Conservation (phyloP, 2,113 vertebrate genomes). For the Hassar affinis region DNA sequence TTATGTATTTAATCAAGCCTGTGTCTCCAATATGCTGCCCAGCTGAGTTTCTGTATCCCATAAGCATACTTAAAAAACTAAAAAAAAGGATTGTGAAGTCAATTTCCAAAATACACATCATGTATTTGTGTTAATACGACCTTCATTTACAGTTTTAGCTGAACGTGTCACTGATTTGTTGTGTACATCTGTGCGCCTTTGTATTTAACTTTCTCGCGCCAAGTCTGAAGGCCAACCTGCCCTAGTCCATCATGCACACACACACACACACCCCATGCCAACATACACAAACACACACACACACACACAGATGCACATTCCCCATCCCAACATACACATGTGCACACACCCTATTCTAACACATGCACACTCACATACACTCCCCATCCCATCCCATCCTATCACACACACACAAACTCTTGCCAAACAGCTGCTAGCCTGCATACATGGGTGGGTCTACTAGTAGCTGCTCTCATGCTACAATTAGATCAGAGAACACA, state of each 20-base stretch:
- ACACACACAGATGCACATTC: background rate
- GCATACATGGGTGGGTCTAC: conserved; percentile 33
- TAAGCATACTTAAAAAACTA: conserved; percentile 27
- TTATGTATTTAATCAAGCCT: conserved; percentile 63
- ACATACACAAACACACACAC: background rate
- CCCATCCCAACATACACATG: background rate
- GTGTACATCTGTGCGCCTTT: background rate
- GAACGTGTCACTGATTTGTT: background rate
- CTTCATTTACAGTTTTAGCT: conserved; percentile 17
- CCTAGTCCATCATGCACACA: background rate
- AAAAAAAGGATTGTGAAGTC: background rate
- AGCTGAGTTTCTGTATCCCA: conserved; percentile 27
- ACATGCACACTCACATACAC: background rate
- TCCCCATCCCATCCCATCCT: too few species aligned
- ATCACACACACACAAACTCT: conserved; percentile 15
- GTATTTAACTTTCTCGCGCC: background rate
- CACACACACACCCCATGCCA: background rate
- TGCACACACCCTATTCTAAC: background rate
- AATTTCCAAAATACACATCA: background rate
- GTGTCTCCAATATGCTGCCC: conserved; percentile 13
- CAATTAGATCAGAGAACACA: conserved; percentile 36
- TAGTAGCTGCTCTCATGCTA: conserved; percentile 1
- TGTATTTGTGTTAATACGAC: conserved; percentile 12
- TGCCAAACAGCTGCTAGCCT: conserved; percentile 49
- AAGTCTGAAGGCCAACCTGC: background rate